Evolutionary conservation across 2,888 invertebrate genomes (phyloP), one percentile per base, ranked within the genome.

Genomic region (Melinaea menophilus): DNA sequence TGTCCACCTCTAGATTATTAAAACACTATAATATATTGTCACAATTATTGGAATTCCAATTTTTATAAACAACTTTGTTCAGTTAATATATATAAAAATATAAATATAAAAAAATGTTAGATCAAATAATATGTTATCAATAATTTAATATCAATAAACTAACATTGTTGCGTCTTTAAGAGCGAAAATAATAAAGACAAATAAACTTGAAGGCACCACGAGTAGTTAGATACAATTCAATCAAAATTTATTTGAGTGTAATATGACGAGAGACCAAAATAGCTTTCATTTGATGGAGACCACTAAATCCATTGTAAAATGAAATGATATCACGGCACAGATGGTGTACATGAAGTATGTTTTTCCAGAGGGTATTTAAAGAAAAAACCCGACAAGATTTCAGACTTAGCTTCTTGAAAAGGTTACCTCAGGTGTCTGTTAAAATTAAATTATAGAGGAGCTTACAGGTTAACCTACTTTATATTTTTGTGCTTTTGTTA

Each of bases 291-390:
- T 65, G 59, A 63, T 61, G 65, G 61, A 63, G 31, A 51, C 41
- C 11, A 65, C 65, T 65, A 61, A 55, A 63, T 41, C 56, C 63
- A 64, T 61, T 68, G 63, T 63, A 67, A 66, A 70, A 70, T 69
- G 65, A 67, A 68, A 70, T 70, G 65, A 68, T 66, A 63, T 59
- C 58, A 65, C 65, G 63, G 54, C 63, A 59, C 65, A 71, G 68
- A 71, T 67, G 71, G 58, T 66, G 64, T 65, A 64, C 65, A 61
- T 22, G 31, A 31, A 51, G 11, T 31, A 51, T 51, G 5, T 51
- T 31, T 51, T 31, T 51, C 13, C n/a, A 12, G n/a, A 46, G 46
- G n/a, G 22, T 51, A 22, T 51, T 51, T 22, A 9, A 9, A 31
- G 41, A 9, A 41, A 41, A 41, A 41, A 22, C 22, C 22, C 41